Base-by-base conservation (phyloP, 2,888 invertebrate genomes). In the Cephus rjabovi region DNA sequence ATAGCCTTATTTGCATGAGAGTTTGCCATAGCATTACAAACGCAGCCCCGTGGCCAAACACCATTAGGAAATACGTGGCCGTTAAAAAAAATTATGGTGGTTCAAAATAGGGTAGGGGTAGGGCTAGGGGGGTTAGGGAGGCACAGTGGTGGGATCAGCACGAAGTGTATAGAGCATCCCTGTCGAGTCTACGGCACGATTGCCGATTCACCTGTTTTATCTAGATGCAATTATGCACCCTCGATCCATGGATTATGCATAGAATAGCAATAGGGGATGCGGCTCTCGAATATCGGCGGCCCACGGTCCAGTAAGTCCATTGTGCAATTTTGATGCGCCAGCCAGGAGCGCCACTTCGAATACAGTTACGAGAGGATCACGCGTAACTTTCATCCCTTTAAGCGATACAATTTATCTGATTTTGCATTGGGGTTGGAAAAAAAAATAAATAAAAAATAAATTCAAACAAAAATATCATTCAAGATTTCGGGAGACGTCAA, bases 201-300 rank as follows among this genome's bases (percentile, higher is more conserved):
- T 89, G 87, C 87, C 85, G 86, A 86, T 87, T 89, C 87, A 87
- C 88, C 89, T 89, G 88, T 89, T 89, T 89, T 89, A 89, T 89
- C 89, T 87, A 86, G 87, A 89, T 89, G 89, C 89, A 89, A 89
- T 89, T 89, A 89, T 89, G 89, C 89, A 89, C 89, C 89, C 89
- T 79, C 84, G 56, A 56, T 56, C 56, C 56, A 56, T 56, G 56
- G 56, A 56, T 33, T 69, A 69, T 35, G 79, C 77, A 80, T 75
- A 80, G 75, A 78, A 76, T 75, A 76, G 73, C 69, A 79, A 79
- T 80, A 76, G 77, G 76, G 74, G 74, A 79, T 74, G 69, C 76
- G 56, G 74, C 40, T 74, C 78, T 76, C 75, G 76, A 37, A 74
- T 74, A 77, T 76, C 76, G 69, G 76, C 75, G 69, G 75, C 31